These are phyloP conservation scores for Leptinotarsa texana DNA, from an alignment of 1,140 invertebrate genomes.

Conservation along the genomic window DNA sequence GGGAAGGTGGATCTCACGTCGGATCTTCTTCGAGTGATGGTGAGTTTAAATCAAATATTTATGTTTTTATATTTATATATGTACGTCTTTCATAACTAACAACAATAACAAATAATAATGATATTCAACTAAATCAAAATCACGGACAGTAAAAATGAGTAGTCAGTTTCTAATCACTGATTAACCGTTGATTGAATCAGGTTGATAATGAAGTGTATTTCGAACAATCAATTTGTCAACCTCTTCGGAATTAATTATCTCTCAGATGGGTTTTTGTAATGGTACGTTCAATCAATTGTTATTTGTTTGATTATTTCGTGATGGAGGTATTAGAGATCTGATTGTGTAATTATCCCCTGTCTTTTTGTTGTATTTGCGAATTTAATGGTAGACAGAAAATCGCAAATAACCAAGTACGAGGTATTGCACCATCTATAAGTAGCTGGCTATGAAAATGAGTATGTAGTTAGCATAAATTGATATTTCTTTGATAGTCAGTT, in stretches of 20 bases:
- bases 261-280: constrained; percentile 14
- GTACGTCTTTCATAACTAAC: too few relatives aligned
- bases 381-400: constrained; percentile 40
- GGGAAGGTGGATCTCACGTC: constrained; percentile 53
- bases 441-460: constrained; percentile 44
- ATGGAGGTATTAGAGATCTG: constrained; percentile 35
- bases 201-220: neutral
- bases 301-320: constrained; percentile 37
- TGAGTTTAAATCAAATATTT: constrained; percentile 41
- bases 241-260: neutral
- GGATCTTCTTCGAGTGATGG: constrained; percentile 53
- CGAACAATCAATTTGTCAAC: neutral
- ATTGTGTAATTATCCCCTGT: constrained; percentile 34
- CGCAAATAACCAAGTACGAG: constrained; percentile 40
- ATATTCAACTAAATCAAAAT: too few relatives aligned
- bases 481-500: constrained; percentile 43
- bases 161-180: too few relatives aligned
- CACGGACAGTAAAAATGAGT: too few relatives aligned
- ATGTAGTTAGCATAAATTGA: constrained; percentile 45
- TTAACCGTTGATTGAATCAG: too few relatives aligned
- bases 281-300: constrained; percentile 26
- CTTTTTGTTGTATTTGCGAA: constrained; percentile 38
- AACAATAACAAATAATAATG: too few relatives aligned
- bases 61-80: neutral
- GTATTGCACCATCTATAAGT: constrained; percentile 42